Evolutionary conservation across 2,888 invertebrate species (phyloP).

Genomic region (Itoplectis maculator): DNA sequence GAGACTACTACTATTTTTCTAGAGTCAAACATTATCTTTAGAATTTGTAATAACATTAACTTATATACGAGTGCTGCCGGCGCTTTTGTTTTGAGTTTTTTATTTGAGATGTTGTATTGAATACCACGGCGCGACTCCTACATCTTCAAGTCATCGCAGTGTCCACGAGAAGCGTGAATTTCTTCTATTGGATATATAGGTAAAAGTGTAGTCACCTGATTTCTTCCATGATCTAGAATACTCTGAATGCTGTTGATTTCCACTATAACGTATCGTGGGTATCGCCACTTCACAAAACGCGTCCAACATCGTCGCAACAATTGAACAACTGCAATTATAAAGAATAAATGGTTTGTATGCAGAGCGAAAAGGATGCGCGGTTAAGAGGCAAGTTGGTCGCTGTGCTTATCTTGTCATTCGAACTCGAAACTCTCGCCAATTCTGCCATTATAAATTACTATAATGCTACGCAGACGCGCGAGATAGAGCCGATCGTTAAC

Average conservation of each 20-base stretch:
- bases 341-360: background rate
- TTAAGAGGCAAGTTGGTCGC: slow-evolving; percentile 1
- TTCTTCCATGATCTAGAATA: slow-evolving; percentile 81
- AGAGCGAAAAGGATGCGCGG: slow-evolving; percentile 1
- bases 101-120: no score
- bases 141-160: no score
- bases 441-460: background rate
- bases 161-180: no score
- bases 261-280: slow-evolving; percentile 78
- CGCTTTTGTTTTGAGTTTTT: no score
- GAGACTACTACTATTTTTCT: no score
- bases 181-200: no score
- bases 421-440: background rate
- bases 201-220: slow-evolving; percentile 76
- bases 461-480: background rate
- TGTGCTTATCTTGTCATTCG: background rate
- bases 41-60: no score
- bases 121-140: no score
- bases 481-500: slow-evolving; percentile 11
- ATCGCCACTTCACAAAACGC: slow-evolving; percentile 80
- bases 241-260: slow-evolving; percentile 78
- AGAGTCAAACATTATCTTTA: no score
- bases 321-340: slow-evolving; percentile 75
- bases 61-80: no score
- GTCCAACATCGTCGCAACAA: slow-evolving; percentile 79